Conservation (phyloP, 2,797 vertebrate genomes). For the Trachurus trachurus region DNA sequence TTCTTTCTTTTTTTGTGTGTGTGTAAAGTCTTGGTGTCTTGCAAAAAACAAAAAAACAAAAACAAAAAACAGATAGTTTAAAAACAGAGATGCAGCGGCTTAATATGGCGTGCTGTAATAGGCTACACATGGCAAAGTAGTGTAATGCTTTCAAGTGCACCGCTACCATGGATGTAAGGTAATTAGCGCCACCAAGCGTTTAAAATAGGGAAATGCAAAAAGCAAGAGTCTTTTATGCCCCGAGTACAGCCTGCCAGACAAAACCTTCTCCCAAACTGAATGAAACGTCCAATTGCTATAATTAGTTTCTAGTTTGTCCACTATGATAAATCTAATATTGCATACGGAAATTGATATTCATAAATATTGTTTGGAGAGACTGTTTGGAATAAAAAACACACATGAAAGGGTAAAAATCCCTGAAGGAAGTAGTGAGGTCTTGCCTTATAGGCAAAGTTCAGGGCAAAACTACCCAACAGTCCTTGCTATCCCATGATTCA, state of each 20-base stretch:
- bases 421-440: accelerated
- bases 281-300: neutral
- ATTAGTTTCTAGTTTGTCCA: neutral
- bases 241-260: slow-evolving; percentile 4
- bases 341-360: too few relatives aligned
- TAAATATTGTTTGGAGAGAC: too few relatives aligned
- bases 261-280: neutral
- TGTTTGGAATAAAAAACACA: neutral
- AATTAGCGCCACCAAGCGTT: slow-evolving; percentile 58
- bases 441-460: slow-evolving; percentile 47
- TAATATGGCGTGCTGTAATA: neutral
- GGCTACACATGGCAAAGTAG: neutral
- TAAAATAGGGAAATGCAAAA: neutral
- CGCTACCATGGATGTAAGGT: too few relatives aligned
- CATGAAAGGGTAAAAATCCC: neutral
- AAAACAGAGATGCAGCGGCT: neutral
- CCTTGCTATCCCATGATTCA: slow-evolving; percentile 75
- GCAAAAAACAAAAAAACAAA: too few relatives aligned
- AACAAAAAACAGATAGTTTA: too few relatives aligned
- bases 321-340: too few relatives aligned
- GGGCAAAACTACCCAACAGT: neutral
- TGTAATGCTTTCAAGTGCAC: accelerated
- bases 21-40: neutral
- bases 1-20: too few relatives aligned
- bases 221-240: accelerated